Evolutionary conservation across 1,140 invertebrate genomes (phyloP).

Genomic region (Drosophila kurseongensis): DNA sequence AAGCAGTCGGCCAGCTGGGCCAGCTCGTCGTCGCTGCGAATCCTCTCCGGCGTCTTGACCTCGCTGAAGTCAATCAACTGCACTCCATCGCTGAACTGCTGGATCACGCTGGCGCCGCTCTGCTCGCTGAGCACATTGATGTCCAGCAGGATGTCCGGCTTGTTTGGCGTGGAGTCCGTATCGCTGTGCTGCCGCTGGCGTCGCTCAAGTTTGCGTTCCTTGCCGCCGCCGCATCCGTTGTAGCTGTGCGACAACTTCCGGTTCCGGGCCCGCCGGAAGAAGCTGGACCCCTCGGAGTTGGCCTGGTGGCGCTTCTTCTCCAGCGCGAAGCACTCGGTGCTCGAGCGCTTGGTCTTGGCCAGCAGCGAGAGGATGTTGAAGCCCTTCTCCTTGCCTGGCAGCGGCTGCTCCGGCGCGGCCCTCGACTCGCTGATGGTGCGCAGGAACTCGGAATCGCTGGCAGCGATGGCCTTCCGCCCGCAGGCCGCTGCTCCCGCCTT

Average conservation of each 20-base stretch:
- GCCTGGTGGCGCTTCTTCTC: constrained; percentile 77
- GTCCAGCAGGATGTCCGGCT: constrained; percentile 81
- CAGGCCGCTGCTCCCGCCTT: constrained; percentile 56
- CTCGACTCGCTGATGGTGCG: constrained; percentile 61
- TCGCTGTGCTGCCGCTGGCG: constrained; percentile 75
- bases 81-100: constrained; percentile 64
- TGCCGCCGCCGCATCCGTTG: constrained; percentile 70
- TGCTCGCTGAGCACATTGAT: constrained; percentile 79
- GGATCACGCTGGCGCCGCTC: constrained; percentile 48
- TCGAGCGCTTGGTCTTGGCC: constrained; percentile 77
- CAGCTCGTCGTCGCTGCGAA: constrained; percentile 58
- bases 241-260: constrained; percentile 82
- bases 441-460: constrained; percentile 82
- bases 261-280: constrained; percentile 74
- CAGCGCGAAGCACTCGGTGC: constrained; percentile 74
- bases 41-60: constrained; percentile 15
- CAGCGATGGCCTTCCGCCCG: constrained; percentile 62
- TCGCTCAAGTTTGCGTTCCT: constrained; percentile 68
- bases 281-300: constrained; percentile 73
- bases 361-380: constrained; percentile 74
- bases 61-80: constrained; percentile 76
- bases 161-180: constrained; percentile 77
- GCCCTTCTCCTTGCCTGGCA: constrained; percentile 64
- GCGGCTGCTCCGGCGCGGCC: constrained; percentile 19
- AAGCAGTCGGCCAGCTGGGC: constrained; percentile 75